These are phyloP conservation scores for Nephrotoma appendiculata DNA, from an alignment of 2,888 invertebrate genomes.

Conservation along the genomic window DNA sequence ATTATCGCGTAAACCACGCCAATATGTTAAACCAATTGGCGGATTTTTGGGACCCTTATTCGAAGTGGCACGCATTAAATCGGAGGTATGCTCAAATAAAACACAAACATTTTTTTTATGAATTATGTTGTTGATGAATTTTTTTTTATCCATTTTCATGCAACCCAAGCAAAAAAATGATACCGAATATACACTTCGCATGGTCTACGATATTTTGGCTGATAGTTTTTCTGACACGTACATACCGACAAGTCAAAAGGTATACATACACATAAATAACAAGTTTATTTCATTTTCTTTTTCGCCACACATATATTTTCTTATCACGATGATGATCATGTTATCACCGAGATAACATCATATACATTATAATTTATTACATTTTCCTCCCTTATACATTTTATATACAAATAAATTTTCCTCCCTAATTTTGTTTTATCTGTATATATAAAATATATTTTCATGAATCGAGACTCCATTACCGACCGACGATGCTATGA, in stretches of 20 bases:
- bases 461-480: background rate
- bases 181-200: slow-evolving; percentile 23
- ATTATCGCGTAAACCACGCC: background rate
- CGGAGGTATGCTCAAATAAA: background rate
- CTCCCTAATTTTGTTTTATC: background rate
- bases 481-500: background rate
- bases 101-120: background rate
- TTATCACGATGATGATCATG: background rate
- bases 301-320: background rate
- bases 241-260: background rate
- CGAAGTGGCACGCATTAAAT: background rate
- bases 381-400: background rate
- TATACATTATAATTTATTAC: background rate
- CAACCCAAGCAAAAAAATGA: slow-evolving; percentile 28
- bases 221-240: slow-evolving; percentile 27
- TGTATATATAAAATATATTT: background rate
- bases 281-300: background rate
- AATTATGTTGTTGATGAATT: background rate
- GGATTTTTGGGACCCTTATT: background rate
- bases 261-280: background rate
- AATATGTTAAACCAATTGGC: background rate
- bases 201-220: slow-evolving; percentile 25
- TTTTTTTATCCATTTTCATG: background rate
- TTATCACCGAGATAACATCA: background rate
- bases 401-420: background rate